Conservation (phyloP, 2,888 invertebrate genomes). For the Cryptophagus acutangulus region DNA sequence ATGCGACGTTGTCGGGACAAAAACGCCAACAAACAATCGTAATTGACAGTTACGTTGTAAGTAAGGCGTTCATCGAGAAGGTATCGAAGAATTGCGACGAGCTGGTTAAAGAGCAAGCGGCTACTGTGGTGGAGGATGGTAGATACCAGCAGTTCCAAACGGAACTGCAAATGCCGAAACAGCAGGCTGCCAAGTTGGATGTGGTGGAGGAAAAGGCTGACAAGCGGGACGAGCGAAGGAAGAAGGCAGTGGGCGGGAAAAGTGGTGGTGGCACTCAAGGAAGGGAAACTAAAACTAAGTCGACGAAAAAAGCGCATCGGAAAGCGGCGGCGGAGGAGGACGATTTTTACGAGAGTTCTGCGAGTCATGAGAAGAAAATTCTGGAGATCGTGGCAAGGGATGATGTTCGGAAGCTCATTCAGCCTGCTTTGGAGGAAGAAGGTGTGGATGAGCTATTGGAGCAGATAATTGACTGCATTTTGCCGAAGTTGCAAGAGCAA, state of each 20-base stretch:
- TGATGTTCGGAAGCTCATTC: conserved; percentile 58
- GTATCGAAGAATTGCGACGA: conserved; percentile 64
- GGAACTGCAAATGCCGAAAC: conserved; percentile 52
- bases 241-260: conserved; percentile 82
- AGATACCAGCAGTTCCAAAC: conserved; percentile 69
- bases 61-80: conserved; percentile 63
- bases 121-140: conserved; percentile 64
- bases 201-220: conserved; percentile 53
- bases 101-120: conserved; percentile 61
- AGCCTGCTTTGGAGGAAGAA: conserved; percentile 38
- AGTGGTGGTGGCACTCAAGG: conserved; percentile 90
- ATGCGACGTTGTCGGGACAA: conserved; percentile 58
- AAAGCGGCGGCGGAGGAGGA: conserved; percentile 57
- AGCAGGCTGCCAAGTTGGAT: conserved; percentile 37
- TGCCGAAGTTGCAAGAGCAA: conserved; percentile 66
- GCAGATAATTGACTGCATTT: conserved; percentile 64
- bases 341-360: conserved; percentile 67
- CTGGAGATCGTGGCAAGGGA: conserved; percentile 62
- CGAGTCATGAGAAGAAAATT: conserved; percentile 46
- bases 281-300: conserved; percentile 90
- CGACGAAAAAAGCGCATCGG: conserved; percentile 74
- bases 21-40: conserved; percentile 54
- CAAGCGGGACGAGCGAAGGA: conserved; percentile 81
- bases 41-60: conserved; percentile 61
- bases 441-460: conserved; percentile 66